phyloP scores from a whole-genome alignment of 2,888 invertebrate genomes.

The Byasa hedistus region DNA sequence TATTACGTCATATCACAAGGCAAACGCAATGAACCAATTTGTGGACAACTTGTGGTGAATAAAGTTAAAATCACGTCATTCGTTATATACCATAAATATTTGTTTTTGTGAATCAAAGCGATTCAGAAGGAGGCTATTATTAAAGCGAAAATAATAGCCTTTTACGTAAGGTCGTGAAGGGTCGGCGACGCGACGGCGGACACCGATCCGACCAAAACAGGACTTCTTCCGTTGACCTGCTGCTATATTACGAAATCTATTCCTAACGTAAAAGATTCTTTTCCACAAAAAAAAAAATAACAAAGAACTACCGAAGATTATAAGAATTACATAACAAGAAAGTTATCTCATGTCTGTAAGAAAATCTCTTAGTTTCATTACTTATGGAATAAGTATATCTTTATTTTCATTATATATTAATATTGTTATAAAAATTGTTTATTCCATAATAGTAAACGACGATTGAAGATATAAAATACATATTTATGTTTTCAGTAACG shows the following conservation, averaged over 20 bases:
- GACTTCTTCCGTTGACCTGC: constrained; percentile 13
- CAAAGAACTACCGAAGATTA: too few species aligned
- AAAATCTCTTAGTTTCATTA: too few species aligned
- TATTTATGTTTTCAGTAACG: too few species aligned
- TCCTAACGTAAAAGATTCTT: too few species aligned
- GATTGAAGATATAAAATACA: too few species aligned
- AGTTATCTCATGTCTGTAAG: too few species aligned
- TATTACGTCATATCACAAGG: background rate
- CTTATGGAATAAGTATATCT: too few species aligned
- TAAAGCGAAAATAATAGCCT: constrained; percentile 19
- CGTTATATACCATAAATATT: background rate
- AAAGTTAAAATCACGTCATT: background rate
- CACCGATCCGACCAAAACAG: background rate
- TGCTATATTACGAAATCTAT: constrained; percentile 5
- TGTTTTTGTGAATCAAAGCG: constrained; percentile 8
- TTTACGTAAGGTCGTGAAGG: constrained; percentile 16
- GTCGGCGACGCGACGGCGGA: background rate
- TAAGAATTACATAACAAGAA: too few species aligned
- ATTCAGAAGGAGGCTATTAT: constrained; percentile 6
- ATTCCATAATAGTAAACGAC: too few species aligned
- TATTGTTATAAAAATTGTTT: too few species aligned
- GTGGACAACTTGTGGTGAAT: background rate
- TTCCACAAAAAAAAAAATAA: too few species aligned
- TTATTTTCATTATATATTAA: too few species aligned
- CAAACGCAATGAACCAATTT: background rate